Conservation (phyloP, 2,797 vertebrate species). For the Sebastes iracundus region DNA sequence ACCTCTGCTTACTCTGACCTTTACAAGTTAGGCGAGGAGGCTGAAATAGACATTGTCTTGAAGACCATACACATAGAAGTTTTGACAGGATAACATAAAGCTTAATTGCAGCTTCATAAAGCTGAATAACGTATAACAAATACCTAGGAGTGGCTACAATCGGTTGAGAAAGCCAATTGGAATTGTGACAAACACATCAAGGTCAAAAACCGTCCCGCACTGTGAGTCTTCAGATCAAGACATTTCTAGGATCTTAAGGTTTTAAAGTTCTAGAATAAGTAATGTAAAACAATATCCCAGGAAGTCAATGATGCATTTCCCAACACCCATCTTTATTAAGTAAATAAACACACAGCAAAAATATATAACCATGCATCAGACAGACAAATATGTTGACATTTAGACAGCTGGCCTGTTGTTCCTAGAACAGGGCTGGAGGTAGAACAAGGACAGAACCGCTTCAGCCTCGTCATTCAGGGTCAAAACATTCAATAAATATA, state of each 20-base stretch:
- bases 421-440: slow-evolving; percentile 75
- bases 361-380: slow-evolving; percentile 83
- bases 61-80: not conserved
- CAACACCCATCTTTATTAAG: slow-evolving; percentile 79
- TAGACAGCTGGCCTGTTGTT: slow-evolving; percentile 70
- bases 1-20: not conserved
- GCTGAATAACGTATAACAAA: not conserved
- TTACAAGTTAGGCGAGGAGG: not conserved
- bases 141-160: not conserved
- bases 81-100: not conserved
- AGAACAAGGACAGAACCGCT: slow-evolving; percentile 75
- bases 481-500: slow-evolving; percentile 65
- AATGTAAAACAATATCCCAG: slow-evolving; percentile 10
- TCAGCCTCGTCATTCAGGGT: slow-evolving; percentile 63
- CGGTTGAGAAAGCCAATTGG: not conserved
- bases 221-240: not conserved
- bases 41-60: not conserved
- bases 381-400: slow-evolving; percentile 67
- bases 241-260: not conserved
- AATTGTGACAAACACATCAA: not conserved
- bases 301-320: slow-evolving; percentile 17
- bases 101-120: not conserved
- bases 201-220: not conserved
- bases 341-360: slow-evolving; percentile 81
- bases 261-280: not conserved